A percentile compares a stretch with the other conserved stretches of the same genome.
Evolutionary conservation across 2,113 vertebrate genomes (phyloP).

Genomic region (Paradoxurus hermaphroditus): DNA sequence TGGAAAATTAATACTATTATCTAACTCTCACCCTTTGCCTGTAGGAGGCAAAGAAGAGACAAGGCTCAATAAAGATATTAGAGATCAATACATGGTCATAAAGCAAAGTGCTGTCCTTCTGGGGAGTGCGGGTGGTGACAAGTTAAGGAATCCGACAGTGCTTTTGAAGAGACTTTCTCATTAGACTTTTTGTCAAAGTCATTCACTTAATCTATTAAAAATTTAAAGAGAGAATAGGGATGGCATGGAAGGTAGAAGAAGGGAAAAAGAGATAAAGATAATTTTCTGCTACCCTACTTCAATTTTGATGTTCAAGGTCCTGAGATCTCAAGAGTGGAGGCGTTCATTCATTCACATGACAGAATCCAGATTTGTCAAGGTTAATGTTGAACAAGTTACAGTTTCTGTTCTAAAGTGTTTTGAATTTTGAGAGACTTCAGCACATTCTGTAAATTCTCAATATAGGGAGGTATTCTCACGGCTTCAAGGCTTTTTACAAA

Average conservation of each 20-base stretch:
- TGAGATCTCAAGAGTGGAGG: slow-evolving; percentile 28
- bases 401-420: slow-evolving; percentile 61
- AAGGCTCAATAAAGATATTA: slow-evolving; percentile 77
- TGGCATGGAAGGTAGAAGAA: not conserved
- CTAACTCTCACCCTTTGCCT: slow-evolving; percentile 84
- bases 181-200: slow-evolving; percentile 65
- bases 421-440: slow-evolving; percentile 60
- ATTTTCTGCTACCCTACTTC: slow-evolving; percentile 63
- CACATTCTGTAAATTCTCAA: slow-evolving; percentile 54
- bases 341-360: slow-evolving; percentile 71
- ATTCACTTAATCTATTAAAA: slow-evolving; percentile 74
- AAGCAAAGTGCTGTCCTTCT: slow-evolving; percentile 69
- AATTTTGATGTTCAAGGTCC: slow-evolving; percentile 70
- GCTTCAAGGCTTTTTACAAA: slow-evolving; percentile 60
- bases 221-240: slow-evolving; percentile 52
- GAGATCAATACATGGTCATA: slow-evolving; percentile 81
- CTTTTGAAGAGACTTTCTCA: slow-evolving; percentile 24
- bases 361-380: slow-evolving; percentile 68
- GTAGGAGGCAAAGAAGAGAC: slow-evolving; percentile 79
- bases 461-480: not conserved
- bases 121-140: slow-evolving; percentile 51
- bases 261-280: slow-evolving; percentile 5
- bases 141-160: slow-evolving; percentile 17
- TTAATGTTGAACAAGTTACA: slow-evolving; percentile 67
- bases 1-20: slow-evolving; percentile 89